phyloP scores from a whole-genome alignment of 1,140 invertebrate genomes.

The Caenorhabditis briggsae region DNA sequence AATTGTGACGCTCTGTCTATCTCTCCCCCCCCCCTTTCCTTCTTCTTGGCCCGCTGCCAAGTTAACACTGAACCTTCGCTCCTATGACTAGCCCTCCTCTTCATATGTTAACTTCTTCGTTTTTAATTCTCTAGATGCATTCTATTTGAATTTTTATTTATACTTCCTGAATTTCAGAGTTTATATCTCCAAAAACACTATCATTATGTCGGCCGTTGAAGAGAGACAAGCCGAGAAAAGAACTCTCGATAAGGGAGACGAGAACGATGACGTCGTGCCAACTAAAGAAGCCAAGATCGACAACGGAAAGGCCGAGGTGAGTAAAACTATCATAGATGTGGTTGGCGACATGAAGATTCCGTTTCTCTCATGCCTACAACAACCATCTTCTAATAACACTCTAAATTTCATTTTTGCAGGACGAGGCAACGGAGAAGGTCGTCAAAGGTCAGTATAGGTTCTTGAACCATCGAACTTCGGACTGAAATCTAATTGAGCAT shows the following conservation, averaged over 20 bases:
- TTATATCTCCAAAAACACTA: neutral
- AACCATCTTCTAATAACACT: neutral
- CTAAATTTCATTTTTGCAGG: constrained; percentile 48
- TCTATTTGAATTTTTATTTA: neutral
- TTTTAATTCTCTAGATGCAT: neutral
- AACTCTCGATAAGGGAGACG: constrained; percentile 58
- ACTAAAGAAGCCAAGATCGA: constrained; percentile 59
- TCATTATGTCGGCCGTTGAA: constrained; percentile 58
- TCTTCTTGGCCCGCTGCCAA: constrained; percentile 30
- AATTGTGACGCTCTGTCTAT: constrained; percentile 40
- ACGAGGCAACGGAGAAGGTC: constrained; percentile 33
- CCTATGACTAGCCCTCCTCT: neutral
- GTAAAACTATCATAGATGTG: neutral
- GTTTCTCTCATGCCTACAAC: neutral
- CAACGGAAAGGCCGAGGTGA: constrained; percentile 61
- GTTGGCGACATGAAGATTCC: neutral
- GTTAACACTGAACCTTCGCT: constrained; percentile 18
- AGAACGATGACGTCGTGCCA: constrained; percentile 58
- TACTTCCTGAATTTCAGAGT: neutral
- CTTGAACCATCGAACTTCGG: neutral
- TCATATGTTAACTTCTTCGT: neutral
- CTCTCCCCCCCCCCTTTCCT: neutral
- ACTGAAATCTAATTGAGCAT: neutral
- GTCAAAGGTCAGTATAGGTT: constrained; percentile 49
- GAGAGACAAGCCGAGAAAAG: constrained; percentile 60